A percentile compares a stretch with the other conserved stretches of the same genome.
phyloP scores from a whole-genome alignment of 2,113 vertebrate genomes.

The Dendropsophus ebraccatus region DNA sequence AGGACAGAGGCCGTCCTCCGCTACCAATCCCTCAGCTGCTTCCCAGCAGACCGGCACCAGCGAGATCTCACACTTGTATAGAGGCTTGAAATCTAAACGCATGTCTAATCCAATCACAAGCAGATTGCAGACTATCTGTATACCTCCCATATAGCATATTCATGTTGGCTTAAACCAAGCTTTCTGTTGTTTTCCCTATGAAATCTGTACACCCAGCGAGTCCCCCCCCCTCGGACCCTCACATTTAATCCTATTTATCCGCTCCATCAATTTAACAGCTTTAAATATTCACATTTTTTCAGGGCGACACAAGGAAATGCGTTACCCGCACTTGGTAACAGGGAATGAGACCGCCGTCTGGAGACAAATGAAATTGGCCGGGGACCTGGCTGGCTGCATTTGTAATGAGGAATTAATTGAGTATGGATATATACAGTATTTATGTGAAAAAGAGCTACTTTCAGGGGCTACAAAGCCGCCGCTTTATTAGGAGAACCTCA shows the following conservation, averaged over 20 bases:
- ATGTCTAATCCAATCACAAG: constrained; percentile 81
- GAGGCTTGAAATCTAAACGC: constrained; percentile 77
- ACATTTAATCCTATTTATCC: constrained; percentile 80
- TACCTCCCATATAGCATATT: constrained; percentile 79
- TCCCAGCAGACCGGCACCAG: constrained; percentile 69
- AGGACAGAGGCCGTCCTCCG: constrained; percentile 64
- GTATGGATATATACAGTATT: constrained; percentile 20
- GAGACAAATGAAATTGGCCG: constrained; percentile 61
- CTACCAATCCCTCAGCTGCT: constrained; percentile 69
- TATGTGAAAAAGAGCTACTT: background rate
- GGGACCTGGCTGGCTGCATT: constrained; percentile 59
- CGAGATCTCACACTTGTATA: constrained; percentile 68
- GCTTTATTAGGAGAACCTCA: background rate
- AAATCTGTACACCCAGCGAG: constrained; percentile 67
- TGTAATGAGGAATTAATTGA: constrained; percentile 31
- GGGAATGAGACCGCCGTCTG: constrained; percentile 44
- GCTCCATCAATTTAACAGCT: constrained; percentile 78
- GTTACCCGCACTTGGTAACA: constrained; percentile 55
- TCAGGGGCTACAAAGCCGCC: background rate
- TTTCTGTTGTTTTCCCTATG: constrained; percentile 68
- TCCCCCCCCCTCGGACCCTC: constrained; percentile 68
- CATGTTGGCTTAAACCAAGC: constrained; percentile 67
- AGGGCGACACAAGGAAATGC: constrained; percentile 65
- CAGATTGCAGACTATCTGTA: constrained; percentile 75
- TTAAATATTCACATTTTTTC: constrained; percentile 81